Percentiles rank a stretch among this genome's conserved stretches.
These are phyloP conservation scores for Diadophis punctatus DNA, from an alignment of 2,113 vertebrate genomes.

Conservation along the genomic window DNA sequence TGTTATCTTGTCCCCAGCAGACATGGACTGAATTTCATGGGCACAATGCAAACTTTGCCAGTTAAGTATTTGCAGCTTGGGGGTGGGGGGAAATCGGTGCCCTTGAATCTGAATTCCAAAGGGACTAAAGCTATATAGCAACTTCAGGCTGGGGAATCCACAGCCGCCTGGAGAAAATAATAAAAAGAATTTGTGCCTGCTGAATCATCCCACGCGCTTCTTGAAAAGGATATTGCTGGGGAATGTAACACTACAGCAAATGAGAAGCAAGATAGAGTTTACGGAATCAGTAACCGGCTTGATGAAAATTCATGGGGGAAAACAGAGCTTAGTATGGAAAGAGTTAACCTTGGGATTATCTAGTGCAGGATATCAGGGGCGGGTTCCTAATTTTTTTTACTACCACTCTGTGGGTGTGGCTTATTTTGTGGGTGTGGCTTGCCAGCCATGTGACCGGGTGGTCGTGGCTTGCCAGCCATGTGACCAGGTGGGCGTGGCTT, in stretches of 20 bases:
- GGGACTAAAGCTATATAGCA: neutral
- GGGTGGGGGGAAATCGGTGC: neutral
- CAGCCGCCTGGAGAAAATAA: neutral
- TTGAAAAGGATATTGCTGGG: neutral
- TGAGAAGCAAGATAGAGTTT: neutral
- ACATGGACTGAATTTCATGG: neutral
- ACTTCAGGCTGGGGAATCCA: neutral
- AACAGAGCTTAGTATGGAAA: neutral
- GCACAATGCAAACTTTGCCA: neutral
- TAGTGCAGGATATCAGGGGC: neutral
- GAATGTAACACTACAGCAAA: slow-evolving; percentile 7
- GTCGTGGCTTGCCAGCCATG: too few species aligned
- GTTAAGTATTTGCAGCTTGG: neutral
- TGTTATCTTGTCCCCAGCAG: slow-evolving; percentile 23
- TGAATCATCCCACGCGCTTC: neutral
- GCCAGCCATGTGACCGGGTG: too few species aligned
- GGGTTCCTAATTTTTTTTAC: too few species aligned
- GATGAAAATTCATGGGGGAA: neutral
- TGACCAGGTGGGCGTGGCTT: too few species aligned
- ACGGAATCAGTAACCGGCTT: neutral
- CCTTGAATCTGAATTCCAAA: slow-evolving; percentile 11
- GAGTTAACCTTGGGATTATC: neutral
- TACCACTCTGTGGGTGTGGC: too few species aligned
- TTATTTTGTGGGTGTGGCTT: too few species aligned
- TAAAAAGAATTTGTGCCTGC: neutral